Evolutionary conservation across 2,113 vertebrate genomes (phyloP).

Genomic region (Podocnemis expansa): DNA sequence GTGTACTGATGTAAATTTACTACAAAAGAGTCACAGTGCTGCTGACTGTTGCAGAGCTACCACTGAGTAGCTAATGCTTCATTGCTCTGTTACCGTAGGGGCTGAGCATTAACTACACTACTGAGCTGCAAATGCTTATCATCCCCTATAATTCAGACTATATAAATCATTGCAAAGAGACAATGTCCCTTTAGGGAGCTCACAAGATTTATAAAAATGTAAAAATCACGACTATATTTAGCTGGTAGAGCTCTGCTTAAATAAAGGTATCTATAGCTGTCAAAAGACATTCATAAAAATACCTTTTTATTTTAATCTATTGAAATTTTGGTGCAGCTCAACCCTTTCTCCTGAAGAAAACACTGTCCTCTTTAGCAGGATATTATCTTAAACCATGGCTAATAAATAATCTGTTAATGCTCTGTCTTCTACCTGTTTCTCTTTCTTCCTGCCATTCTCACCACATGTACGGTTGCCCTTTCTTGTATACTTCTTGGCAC

Average conservation of each 20-base stretch:
- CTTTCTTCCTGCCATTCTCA: neutral
- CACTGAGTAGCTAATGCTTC: constrained; percentile 60
- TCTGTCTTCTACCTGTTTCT: neutral
- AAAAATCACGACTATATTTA: constrained; percentile 63
- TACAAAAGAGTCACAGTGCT: constrained; percentile 39
- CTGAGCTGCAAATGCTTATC: constrained; percentile 72
- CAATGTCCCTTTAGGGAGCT: constrained; percentile 66
- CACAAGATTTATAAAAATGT: constrained; percentile 62
- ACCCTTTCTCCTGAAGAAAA: neutral
- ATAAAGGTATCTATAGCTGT: neutral
- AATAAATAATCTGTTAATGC: neutral
- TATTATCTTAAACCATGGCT: rapidly evolving
- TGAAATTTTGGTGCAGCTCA: neutral
- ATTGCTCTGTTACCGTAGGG: constrained; percentile 59
- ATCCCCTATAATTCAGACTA: constrained; percentile 57
- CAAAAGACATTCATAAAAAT: constrained; percentile 27
- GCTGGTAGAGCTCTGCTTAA: constrained; percentile 20
- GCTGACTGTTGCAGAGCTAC: constrained; percentile 65
- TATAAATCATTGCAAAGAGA: constrained; percentile 74
- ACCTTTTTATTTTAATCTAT: constrained; percentile 12
- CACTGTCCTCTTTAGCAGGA: neutral
- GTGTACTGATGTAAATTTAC: constrained; percentile 68
- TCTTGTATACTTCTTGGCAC: neutral
- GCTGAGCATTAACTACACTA: constrained; percentile 75
- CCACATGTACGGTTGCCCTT: neutral